Evolutionary conservation across 2,797 vertebrate genomes (phyloP).

Genomic region (Crypturellus tataupa): DNA sequence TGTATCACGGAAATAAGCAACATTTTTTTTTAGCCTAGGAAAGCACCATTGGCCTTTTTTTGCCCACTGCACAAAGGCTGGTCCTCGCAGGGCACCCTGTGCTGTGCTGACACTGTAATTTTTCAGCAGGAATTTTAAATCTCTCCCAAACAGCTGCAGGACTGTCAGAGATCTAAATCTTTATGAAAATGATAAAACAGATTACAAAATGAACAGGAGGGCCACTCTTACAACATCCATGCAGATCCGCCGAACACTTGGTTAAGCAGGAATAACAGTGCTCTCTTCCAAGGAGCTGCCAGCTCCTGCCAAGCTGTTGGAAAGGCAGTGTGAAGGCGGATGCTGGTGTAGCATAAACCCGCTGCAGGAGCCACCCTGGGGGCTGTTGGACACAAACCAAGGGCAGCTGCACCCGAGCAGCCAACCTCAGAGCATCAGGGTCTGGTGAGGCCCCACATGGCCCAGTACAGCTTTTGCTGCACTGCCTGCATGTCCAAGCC

Average conservation of each 20-base stretch:
- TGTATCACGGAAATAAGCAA: background rate
- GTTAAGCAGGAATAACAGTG: background rate
- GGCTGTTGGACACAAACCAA: background rate
- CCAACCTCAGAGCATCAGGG: background rate
- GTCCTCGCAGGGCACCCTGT: background rate
- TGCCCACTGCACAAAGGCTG: background rate
- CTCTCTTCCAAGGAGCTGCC: background rate
- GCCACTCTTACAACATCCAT: background rate
- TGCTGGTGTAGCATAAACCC: background rate
- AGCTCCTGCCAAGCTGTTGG: background rate
- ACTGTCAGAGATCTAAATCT: background rate
- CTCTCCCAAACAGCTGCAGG: background rate
- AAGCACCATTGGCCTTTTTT: background rate
- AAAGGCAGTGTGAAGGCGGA: fast-evolving
- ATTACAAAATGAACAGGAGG: constrained; percentile 24
- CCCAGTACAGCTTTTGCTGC: background rate
- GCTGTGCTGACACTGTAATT: background rate
- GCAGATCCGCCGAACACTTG: constrained; percentile 6
- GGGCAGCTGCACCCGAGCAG: background rate
- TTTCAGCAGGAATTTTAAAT: constrained; percentile 24
- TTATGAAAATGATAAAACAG: background rate
- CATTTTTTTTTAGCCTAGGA: background rate
- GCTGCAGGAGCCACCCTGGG: background rate
- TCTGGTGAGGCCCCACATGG: fast-evolving
- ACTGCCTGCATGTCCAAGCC: background rate